Conservation (phyloP, 2,888 invertebrate species). For the Pyrgus malvae region DNA sequence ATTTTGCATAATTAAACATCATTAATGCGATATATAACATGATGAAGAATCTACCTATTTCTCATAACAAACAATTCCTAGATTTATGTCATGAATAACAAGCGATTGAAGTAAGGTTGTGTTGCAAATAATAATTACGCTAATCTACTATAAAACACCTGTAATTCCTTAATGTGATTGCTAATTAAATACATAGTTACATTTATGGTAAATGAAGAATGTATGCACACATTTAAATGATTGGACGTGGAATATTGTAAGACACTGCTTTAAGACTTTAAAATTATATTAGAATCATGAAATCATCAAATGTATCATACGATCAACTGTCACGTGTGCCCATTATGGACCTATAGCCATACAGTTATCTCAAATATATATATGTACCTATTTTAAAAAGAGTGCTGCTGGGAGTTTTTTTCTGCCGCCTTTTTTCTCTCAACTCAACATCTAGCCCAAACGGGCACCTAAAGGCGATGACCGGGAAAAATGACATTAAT, state of each 20-base stretch:
- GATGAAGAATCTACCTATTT: slow-evolving; percentile 16
- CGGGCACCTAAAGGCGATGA: too few species aligned
- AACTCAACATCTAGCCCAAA: too few species aligned
- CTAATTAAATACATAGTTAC: slow-evolving; percentile 23
- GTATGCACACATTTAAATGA: slow-evolving; percentile 12
- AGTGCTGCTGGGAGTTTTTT: too few species aligned
- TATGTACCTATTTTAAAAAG: too few species aligned
- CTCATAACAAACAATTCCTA: slow-evolving; percentile 25
- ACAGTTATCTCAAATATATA: too few species aligned
- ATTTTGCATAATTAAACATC: neutral
- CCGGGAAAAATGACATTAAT: too few species aligned
- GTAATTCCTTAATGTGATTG: slow-evolving; percentile 19
- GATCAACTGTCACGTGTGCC: too few species aligned
- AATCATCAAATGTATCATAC: too few species aligned
- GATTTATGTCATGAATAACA: slow-evolving; percentile 23
- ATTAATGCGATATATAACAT: slow-evolving; percentile 22
- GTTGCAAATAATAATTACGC: slow-evolving; percentile 26
- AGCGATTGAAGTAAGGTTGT: slow-evolving; percentile 20
- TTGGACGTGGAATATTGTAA: neutral
- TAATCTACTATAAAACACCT: slow-evolving; percentile 16
- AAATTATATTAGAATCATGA: too few species aligned
- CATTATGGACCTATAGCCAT: too few species aligned
- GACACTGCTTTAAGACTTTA: neutral
- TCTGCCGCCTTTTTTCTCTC: too few species aligned
- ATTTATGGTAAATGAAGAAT: slow-evolving; percentile 16